phyloP scores from a whole-genome alignment of 2,113 vertebrate species.

The Egretta garzetta region DNA sequence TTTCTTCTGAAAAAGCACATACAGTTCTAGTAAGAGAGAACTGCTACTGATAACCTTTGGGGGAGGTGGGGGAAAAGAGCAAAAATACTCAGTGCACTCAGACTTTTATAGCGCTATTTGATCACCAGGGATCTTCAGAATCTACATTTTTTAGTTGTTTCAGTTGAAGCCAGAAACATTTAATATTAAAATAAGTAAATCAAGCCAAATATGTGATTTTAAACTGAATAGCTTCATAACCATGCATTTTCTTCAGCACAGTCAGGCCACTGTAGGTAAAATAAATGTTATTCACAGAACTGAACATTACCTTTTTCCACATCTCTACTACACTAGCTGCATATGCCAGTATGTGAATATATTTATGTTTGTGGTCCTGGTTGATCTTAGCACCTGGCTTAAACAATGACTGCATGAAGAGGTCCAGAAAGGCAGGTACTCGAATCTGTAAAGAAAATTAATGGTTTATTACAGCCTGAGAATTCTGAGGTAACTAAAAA shows the following conservation, averaged over 20 bases:
- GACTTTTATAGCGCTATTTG: background rate
- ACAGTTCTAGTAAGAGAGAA: background rate
- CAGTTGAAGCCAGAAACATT: background rate
- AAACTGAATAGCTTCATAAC: background rate
- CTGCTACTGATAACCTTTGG: background rate
- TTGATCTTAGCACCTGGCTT: slow-evolving; percentile 98
- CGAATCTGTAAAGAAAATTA: slow-evolving; percentile 81
- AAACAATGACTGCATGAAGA: slow-evolving; percentile 98
- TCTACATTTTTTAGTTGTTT: background rate
- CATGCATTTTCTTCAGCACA: background rate
- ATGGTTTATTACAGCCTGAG: background rate
- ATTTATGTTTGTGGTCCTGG: slow-evolving; percentile 99
- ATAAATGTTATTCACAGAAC: background rate
- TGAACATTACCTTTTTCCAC: slow-evolving; percentile 92
- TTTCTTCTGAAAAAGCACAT: background rate
- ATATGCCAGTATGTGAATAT: slow-evolving; percentile 96
- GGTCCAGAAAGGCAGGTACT: slow-evolving; percentile 94
- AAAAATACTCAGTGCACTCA: background rate
- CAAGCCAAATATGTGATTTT: background rate
- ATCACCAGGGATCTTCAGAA: background rate
- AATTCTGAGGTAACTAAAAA: background rate
- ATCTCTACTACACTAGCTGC: slow-evolving; percentile 97
- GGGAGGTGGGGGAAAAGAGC: background rate
- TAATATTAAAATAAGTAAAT: background rate
- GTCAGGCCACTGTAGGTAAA: background rate